phyloP scores from a whole-genome alignment of 2,888 invertebrate genomes.

The Eugnorisma glareosa region DNA sequence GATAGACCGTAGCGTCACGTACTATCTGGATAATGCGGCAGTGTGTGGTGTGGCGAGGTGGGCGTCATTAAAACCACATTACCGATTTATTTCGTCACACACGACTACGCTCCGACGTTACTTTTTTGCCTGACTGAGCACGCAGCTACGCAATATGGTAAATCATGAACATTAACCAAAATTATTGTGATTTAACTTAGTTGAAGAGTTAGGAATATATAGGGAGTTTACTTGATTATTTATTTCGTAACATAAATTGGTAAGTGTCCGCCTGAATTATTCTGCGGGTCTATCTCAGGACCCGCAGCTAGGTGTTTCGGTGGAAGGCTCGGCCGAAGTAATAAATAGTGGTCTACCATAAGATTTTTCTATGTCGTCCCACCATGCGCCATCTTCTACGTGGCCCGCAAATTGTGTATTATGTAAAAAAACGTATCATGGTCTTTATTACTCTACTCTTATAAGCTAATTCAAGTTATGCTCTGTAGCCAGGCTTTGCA shows the following conservation, averaged over 20 bases:
- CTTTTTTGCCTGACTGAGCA: conserved; percentile 54
- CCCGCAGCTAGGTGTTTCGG: background rate
- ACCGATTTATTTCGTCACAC: conserved; percentile 80
- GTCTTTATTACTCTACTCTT: background rate
- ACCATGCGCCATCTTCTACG: background rate
- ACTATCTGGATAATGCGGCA: conserved; percentile 47
- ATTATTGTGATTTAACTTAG: conserved; percentile 51
- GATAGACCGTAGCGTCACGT: conserved; percentile 51
- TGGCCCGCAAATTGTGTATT: background rate
- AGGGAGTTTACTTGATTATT: background rate
- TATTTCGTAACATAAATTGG: background rate
- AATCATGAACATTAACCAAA: conserved; percentile 48
- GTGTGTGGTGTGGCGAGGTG: conserved; percentile 60
- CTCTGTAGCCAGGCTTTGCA: background rate
- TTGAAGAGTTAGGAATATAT: background rate
- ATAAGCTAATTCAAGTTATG: background rate
- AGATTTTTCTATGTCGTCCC: background rate
- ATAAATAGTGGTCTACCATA: background rate
- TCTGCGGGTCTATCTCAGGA: background rate
- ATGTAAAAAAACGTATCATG: background rate
- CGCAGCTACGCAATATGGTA: conserved; percentile 26
- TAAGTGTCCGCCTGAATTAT: background rate
- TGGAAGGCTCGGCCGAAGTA: background rate
- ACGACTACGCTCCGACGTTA: conserved; percentile 66
- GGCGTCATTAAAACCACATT: conserved; percentile 78